Conservation (phyloP, 1,140 invertebrate species). For the Bombus impatiens region DNA sequence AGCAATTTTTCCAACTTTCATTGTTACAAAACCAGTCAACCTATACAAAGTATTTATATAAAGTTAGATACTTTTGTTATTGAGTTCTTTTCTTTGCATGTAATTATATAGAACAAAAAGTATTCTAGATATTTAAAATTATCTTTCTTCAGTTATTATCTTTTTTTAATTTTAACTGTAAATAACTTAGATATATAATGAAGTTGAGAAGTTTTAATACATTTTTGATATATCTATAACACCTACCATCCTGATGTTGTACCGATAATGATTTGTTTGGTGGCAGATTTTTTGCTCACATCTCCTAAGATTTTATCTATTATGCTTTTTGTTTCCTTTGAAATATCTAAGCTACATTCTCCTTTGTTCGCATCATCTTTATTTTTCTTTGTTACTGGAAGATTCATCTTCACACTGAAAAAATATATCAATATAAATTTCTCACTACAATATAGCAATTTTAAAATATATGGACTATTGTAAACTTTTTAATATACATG, state of each 20-base stretch:
- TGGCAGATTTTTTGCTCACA: slow-evolving; percentile 91
- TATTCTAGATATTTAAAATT: not conserved
- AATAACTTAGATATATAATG: not conserved
- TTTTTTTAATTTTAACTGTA: not conserved
- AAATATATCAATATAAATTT: not conserved
- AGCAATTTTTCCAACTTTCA: slow-evolving; percentile 95
- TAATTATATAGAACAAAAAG: not conserved
- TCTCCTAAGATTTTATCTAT: slow-evolving; percentile 89
- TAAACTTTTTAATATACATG: not conserved
- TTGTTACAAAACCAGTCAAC: slow-evolving; percentile 93
- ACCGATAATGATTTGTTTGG: slow-evolving; percentile 94
- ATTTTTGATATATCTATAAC: slow-evolving; percentile 1
- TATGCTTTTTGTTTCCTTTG: slow-evolving; percentile 86
- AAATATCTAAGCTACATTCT: slow-evolving; percentile 82
- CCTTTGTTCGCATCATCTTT: slow-evolving; percentile 79
- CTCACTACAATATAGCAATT: not conserved
- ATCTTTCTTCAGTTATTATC: not conserved
- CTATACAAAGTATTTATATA: slow-evolving; percentile 80
- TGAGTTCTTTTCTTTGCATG: not conserved
- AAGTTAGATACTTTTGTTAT: slow-evolving; percentile 15
- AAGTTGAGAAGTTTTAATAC: not conserved
- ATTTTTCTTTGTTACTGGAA: slow-evolving; percentile 70
- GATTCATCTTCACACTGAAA: slow-evolving; percentile 75
- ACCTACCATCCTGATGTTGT: slow-evolving; percentile 93
- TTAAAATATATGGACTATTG: not conserved